Evolutionary conservation across 1,140 invertebrate genomes (phyloP).

Genomic region (Eriocheir sinensis): DNA sequence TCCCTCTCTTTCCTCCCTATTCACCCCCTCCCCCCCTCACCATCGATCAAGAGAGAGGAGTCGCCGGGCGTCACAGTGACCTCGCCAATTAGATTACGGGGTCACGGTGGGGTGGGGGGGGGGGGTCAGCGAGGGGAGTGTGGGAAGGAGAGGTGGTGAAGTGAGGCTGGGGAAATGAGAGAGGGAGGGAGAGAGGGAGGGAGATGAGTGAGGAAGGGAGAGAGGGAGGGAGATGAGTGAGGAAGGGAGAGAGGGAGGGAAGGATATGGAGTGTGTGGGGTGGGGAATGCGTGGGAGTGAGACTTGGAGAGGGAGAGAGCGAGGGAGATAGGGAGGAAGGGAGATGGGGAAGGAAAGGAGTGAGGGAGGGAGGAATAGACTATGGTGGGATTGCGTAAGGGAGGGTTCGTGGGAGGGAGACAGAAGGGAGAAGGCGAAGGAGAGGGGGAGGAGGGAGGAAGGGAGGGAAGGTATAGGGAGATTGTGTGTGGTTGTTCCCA

Average conservation of each 20-base stretch:
- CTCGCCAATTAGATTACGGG: neutral
- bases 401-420: neutral
- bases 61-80: neutral
- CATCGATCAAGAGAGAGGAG: neutral
- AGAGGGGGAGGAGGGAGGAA: no score
- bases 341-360: constrained; percentile 19
- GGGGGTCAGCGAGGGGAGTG: neutral
- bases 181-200: neutral
- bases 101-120: neutral
- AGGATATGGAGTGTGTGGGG: no score
- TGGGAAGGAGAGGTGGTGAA: neutral
- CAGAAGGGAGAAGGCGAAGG: no score
- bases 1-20: neutral
- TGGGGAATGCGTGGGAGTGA: neutral
- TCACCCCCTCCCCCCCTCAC: neutral
- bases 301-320: neutral
- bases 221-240: neutral
- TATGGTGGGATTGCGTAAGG: neutral
- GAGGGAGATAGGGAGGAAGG: neutral
- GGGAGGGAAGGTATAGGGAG: no score
- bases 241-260: neutral
- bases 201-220: neutral
- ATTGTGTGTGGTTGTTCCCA: no score
- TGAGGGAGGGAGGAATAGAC: neutral
- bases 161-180: neutral